Conservation (phyloP, 2,113 vertebrate genomes). For the Calyptomena viridis region DNA sequence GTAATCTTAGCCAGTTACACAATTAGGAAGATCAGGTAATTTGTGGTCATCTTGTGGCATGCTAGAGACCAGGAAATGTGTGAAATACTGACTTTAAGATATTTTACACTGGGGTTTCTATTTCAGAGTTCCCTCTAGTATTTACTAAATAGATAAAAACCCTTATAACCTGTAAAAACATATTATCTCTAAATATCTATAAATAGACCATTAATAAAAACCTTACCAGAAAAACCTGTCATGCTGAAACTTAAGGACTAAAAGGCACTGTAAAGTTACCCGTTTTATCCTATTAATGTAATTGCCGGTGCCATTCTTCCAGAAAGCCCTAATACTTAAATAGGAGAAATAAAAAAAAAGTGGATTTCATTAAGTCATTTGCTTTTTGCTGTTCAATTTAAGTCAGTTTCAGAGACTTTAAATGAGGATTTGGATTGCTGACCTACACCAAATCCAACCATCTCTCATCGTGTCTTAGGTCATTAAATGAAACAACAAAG, state of each 20-base stretch:
- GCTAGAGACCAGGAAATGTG: neutral
- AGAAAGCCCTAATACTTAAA: neutral
- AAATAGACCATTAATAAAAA: neutral
- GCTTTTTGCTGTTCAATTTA: neutral
- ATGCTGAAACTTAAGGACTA: neutral
- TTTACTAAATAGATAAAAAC: neutral
- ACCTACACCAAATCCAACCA: neutral
- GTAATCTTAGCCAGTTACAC: neutral
- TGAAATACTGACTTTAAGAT: neutral
- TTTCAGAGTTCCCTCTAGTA: neutral
- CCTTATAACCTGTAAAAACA: rapidly evolving
- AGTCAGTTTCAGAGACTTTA: neutral
- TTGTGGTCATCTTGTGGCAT: neutral
- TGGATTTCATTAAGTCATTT: neutral
- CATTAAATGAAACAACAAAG: neutral
- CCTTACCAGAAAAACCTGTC: neutral
- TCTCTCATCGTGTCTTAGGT: neutral
- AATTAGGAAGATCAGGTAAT: neutral
- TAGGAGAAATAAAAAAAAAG: neutral
- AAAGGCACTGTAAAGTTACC: neutral
- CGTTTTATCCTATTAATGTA: neutral
- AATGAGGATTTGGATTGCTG: neutral
- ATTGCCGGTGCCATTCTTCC: neutral
- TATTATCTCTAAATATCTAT: neutral
- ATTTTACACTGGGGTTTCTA: neutral